Base-by-base conservation (phyloP, 2,888 invertebrate genomes). In the Bruchidius siliquastri region DNA sequence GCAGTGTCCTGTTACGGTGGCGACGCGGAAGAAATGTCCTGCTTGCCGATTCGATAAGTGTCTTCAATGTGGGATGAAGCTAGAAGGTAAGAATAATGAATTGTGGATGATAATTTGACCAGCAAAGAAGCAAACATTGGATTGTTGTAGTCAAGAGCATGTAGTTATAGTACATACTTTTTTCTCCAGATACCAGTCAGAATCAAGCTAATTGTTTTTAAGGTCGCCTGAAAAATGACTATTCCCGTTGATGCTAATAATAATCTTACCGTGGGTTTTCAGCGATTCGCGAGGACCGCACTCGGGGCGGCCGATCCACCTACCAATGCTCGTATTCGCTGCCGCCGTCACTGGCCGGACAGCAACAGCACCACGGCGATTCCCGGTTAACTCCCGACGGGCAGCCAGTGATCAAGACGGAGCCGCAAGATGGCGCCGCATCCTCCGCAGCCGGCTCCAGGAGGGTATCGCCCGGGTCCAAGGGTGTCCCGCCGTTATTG, bases 41-140 rank as follows among this genome's bases (percentile, higher is more conserved):
- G 97, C 98, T 1, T 98, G 98, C 84, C 91, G 98, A 67, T 98
- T 98, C 84, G 96, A 97, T 82, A 97, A 97, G 88, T 98, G 98
- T 85, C 90, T 98, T 26, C 93, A 94, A 68, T 96, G 96, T 86
- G 98, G 98, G 75, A 98, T 98, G 98, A 97, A 97, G 86, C 88
- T 98, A 69, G 98, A 98, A 91, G 94, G 94, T 94, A 85, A 71
- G 67, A 20, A 6, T 22, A 8, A n/a, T 22, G 71, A 49, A 68
- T 26, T 4, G 8, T 4, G 2, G 8, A 26, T 26, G 8, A 26
- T 26, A 26, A 26, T 26, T n/a, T n/a, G n/a, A n/a, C n/a, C n/a
- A n/a, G n/a, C n/a, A n/a, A n/a, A n/a, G n/a, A n/a, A n/a, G n/a
- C n/a, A n/a, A n/a, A n/a, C n/a, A n/a, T n/a, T n/a, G n/a, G n/a